Base-by-base conservation (phyloP, 2,888 invertebrate genomes). In the Stenchaetothrips biformis region DNA sequence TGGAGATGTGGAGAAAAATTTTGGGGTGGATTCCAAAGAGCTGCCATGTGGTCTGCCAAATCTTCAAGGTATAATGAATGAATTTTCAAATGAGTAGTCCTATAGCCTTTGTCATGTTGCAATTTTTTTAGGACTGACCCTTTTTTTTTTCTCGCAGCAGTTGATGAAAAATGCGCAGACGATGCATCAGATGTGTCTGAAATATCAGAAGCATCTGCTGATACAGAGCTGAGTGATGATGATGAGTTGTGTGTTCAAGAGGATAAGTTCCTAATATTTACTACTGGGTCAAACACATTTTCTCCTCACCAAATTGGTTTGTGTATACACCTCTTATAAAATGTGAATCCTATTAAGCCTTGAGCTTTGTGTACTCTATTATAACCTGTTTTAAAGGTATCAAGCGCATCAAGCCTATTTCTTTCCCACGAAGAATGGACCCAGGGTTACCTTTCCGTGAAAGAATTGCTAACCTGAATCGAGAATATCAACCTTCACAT, bases 281-380 rank as follows among this genome's bases (percentile, higher is more conserved):
- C 94, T 1, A 94, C 93, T 47, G 95, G 95, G 0, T 92, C 92
- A 7, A 91, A 92, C 86, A 95, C 95, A 0, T 95, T 93, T 84
- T 94, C 94, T 0, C 95, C 95, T 0, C 95, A 95, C 88, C 94
- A 94, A 87, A 92, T 95, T 83, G 94, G 93, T 84, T 85, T 81
- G 81, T 81, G 81, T 81, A 53, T 78, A 82, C 82, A 79, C 79
- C 4, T 81, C 4, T 59, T 37, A 1, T n/a, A 25, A 7, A 7
- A 11, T 80, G 0, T 18, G 16, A 16, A 9, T 77, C 37, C 79
- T 48, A n/a, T 47, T 18, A 6, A 47, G 77, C 3, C 4, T 77
- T 25, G 8, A 80, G 47, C 48, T 78, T 80, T 77, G 80, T 47
- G n/a, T n/a, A 78, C 48, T 18, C 7, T 77, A 1, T 80, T n/a